A percentile compares a stretch with the other conserved stretches of the same genome.
phyloP scores from a whole-genome alignment of 2,888 invertebrate genomes.

The Cosmopolites sordidus region DNA sequence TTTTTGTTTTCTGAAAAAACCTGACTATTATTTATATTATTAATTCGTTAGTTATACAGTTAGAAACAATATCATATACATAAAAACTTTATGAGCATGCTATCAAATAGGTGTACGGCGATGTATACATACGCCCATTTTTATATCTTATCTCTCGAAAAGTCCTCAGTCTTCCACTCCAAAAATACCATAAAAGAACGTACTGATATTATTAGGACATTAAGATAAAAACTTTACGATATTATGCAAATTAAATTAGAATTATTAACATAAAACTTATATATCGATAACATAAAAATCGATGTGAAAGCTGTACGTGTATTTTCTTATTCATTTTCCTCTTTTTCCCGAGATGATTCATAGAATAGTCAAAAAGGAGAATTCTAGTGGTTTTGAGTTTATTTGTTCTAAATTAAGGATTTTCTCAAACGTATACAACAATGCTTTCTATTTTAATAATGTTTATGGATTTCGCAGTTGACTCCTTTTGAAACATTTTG shows the following conservation, averaged over 20 bases:
- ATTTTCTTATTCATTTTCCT: too few relatives aligned
- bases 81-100: not conserved
- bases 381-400: too few relatives aligned
- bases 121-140: not conserved
- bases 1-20: too few relatives aligned
- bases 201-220: constrained; percentile 14
- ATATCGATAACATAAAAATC: constrained; percentile 7
- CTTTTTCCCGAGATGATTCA: too few relatives aligned
- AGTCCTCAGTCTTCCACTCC: not conserved
- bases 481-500: too few relatives aligned
- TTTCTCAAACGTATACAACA: too few relatives aligned
- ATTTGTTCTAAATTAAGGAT: too few relatives aligned
- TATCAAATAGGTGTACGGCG: not conserved
- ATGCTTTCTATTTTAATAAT: too few relatives aligned
- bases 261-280: constrained; percentile 12
- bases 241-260: constrained; percentile 9
- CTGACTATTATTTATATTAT: too few relatives aligned
- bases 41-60: too few relatives aligned
- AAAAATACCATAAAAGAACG: constrained; percentile 9
- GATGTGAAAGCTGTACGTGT: not conserved
- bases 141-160: not conserved
- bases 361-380: too few relatives aligned
- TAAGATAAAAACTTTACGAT: constrained; percentile 18
- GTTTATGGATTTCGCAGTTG: too few relatives aligned
- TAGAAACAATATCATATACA: not conserved